These are phyloP conservation scores for Stomatorhinus walkeri DNA, from an alignment of 2,797 vertebrate genomes.

Conservation along the genomic window DNA sequence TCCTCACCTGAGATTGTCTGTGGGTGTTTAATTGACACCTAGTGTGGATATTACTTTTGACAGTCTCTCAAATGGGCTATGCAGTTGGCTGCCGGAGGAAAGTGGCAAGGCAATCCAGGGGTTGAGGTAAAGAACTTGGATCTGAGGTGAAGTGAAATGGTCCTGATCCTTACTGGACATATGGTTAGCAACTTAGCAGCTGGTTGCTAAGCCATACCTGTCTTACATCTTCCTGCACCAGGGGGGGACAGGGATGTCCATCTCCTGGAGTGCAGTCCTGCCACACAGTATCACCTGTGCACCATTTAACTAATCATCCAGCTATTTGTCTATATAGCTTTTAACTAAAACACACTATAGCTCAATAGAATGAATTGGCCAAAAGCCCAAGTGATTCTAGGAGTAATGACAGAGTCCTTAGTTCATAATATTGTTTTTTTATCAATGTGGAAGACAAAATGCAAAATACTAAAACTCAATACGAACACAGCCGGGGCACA, in stretches of 20 bases:
- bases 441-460: background rate
- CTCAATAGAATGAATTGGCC: background rate
- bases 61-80: background rate
- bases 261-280: background rate
- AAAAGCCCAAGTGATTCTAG: background rate
- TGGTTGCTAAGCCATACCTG: background rate
- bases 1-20: background rate
- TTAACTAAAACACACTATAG: background rate
- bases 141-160: background rate
- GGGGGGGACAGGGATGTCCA: background rate
- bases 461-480: conserved; percentile 5
- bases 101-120: background rate
- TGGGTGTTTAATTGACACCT: background rate
- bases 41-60: background rate
- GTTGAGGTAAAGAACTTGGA: background rate
- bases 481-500: background rate
- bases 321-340: background rate
- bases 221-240: background rate
- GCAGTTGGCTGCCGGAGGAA: background rate
- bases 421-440: background rate
- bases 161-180: background rate
- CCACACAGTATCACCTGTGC: background rate
- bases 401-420: background rate
- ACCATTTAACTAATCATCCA: background rate
- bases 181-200: background rate